Percentiles rank a stretch among this genome's conserved stretches.
These are phyloP conservation scores for Corydoras maculifer DNA, from an alignment of 2,113 vertebrate species.

Conservation along the genomic window DNA sequence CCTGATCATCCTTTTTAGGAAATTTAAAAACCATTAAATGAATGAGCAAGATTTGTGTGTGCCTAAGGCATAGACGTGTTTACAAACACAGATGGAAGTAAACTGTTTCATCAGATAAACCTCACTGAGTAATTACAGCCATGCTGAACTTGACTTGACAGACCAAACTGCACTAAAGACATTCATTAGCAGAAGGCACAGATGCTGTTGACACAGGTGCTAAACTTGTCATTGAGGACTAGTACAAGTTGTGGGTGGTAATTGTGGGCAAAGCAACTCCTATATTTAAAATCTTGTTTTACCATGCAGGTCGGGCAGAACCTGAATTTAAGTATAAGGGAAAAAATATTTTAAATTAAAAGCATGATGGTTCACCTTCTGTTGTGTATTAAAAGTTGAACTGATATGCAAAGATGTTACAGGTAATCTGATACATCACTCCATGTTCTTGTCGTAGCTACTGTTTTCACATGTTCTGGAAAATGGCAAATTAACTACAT, in stretches of 20 bases:
- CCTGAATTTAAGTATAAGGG: too few relatives aligned
- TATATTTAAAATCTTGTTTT: constrained; percentile 44
- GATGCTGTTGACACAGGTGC: constrained; percentile 62
- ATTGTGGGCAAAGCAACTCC: constrained; percentile 27
- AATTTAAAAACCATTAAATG: constrained; percentile 22
- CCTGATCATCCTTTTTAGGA: constrained; percentile 1
- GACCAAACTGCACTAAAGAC: constrained; percentile 33
- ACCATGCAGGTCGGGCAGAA: constrained; percentile 2
- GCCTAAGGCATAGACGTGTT: constrained; percentile 2
- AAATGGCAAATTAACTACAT: too few relatives aligned
- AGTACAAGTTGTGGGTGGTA: constrained; percentile 46
- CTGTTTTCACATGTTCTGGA: too few relatives aligned
- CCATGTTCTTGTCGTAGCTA: too few relatives aligned
- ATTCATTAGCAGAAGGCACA: constrained; percentile 43
- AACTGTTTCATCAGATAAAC: constrained; percentile 41
- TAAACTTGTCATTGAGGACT: constrained; percentile 46
- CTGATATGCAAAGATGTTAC: too few relatives aligned
- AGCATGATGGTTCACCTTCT: too few relatives aligned
- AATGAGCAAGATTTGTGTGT: constrained; percentile 1
- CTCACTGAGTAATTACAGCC: constrained; percentile 50
- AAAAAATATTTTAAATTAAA: too few relatives aligned
- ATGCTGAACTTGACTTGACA: constrained; percentile 42
- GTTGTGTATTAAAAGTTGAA: too few relatives aligned
- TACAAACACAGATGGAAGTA: constrained; percentile 9
- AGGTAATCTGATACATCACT: too few relatives aligned